phyloP scores from a whole-genome alignment of 2,888 invertebrate species.

The Seira sanloemensis region DNA sequence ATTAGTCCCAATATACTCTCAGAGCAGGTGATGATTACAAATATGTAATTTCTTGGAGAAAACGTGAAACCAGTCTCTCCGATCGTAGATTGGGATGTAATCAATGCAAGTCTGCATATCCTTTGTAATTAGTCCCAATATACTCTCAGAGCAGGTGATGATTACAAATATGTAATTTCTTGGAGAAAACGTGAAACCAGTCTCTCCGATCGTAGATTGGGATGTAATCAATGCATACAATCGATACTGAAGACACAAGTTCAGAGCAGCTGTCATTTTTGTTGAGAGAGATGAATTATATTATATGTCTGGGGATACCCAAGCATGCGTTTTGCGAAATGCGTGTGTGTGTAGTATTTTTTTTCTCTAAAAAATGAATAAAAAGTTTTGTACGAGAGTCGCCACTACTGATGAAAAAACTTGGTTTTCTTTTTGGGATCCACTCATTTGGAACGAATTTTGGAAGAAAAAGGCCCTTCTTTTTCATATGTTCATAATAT shows the following conservation, averaged over 20 bases:
- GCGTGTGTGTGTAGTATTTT: background rate
- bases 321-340: too few relatives aligned
- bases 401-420: too few relatives aligned
- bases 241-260: background rate
- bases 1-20: constrained; percentile 43
- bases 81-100: constrained; percentile 20
- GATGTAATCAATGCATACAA: background rate
- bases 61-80: constrained; percentile 38
- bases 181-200: constrained; percentile 32
- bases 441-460: constrained; percentile 54
- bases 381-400: background rate
- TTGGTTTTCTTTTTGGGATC: constrained; percentile 24
- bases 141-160: constrained; percentile 35
- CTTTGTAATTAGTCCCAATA: constrained; percentile 53
- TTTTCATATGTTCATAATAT: too few relatives aligned
- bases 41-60: constrained; percentile 9
- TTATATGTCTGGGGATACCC: too few relatives aligned
- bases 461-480: constrained; percentile 36
- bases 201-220: constrained; percentile 35
- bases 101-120: constrained; percentile 31
- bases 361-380: background rate
- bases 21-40: constrained; percentile 33
- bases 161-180: constrained; percentile 16
- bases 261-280: background rate
- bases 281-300: background rate